Percentiles rank a stretch among this genome's conserved stretches.
Evolutionary conservation across 2,113 vertebrate genomes (phyloP).

Genomic region (Crotalus helleri): DNA sequence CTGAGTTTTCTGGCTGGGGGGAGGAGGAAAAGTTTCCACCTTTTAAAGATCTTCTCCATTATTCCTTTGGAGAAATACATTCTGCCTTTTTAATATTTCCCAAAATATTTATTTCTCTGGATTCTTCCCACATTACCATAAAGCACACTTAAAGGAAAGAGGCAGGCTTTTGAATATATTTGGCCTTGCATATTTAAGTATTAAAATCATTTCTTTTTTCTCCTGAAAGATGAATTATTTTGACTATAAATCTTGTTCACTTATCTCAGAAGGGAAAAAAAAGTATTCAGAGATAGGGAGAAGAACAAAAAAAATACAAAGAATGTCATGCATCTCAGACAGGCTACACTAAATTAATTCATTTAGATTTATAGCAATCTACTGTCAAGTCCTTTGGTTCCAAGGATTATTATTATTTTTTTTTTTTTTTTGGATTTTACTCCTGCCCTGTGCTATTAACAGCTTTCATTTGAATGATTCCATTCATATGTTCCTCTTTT

Average conservation of each 20-base stretch:
- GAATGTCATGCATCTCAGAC: not conserved
- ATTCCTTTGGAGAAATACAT: no score
- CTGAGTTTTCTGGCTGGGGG: no score
- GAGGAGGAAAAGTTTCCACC: no score
- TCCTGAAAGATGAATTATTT: constrained; percentile 11
- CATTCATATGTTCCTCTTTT: constrained; percentile 3
- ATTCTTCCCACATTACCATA: not conserved
- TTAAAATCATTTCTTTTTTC: not conserved
- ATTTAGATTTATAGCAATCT: constrained; percentile 4
- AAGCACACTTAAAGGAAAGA: not conserved
- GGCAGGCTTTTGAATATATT: not conserved
- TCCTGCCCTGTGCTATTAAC: not conserved
- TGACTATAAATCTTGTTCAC: not conserved
- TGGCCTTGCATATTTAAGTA: not conserved
- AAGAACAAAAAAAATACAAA: constrained; percentile 2
- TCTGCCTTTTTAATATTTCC: no score
- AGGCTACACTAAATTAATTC: not conserved
- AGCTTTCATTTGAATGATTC: not conserved
- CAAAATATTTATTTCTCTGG: no score
- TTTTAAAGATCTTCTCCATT: no score
- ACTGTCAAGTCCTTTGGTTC: not conserved
- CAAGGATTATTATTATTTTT: not conserved
- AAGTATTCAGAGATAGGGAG: not conserved
- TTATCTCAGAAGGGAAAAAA: constrained; percentile 16
- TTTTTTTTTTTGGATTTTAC: not conserved